phyloP scores from a whole-genome alignment of 2,888 invertebrate species.

The Melanostoma mellinum region DNA sequence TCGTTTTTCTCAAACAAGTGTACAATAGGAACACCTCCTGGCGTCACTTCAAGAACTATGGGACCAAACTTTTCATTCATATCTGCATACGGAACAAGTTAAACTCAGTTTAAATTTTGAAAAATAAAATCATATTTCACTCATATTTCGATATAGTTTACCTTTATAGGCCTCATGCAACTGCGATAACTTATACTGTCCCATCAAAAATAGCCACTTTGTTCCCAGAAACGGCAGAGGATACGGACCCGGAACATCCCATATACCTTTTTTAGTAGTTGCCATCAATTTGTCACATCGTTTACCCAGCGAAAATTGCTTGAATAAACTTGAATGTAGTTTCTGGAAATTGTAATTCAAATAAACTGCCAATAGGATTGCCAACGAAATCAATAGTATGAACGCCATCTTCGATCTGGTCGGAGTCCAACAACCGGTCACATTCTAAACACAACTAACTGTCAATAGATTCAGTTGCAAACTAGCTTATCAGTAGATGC shows the following conservation, averaged over 20 bases:
- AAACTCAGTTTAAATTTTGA: neutral
- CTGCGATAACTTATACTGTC: slow-evolving; percentile 87
- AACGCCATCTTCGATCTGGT: slow-evolving; percentile 77
- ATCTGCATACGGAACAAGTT: slow-evolving; percentile 81
- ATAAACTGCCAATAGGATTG: slow-evolving; percentile 79
- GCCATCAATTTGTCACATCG: slow-evolving; percentile 16
- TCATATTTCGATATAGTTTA: slow-evolving; percentile 78
- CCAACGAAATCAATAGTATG: slow-evolving; percentile 79
- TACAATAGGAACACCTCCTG: slow-evolving; percentile 88
- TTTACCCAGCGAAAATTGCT: slow-evolving; percentile 41
- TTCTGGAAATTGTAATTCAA: slow-evolving; percentile 78
- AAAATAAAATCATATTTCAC: slow-evolving; percentile 1
- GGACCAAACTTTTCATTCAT: slow-evolving; percentile 89
- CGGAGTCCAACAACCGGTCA: slow-evolving; percentile 41
- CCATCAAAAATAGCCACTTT: slow-evolving; percentile 88
- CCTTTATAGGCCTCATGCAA: slow-evolving; percentile 91
- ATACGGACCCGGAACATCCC: slow-evolving; percentile 88
- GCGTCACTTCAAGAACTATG: slow-evolving; percentile 89
- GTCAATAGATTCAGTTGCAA: slow-evolving; percentile 20
- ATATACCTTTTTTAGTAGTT: slow-evolving; percentile 73
- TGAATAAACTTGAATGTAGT: slow-evolving; percentile 73
- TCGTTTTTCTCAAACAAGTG: slow-evolving; percentile 88
- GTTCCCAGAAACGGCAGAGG: slow-evolving; percentile 90
- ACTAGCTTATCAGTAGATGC: slow-evolving; percentile 41
- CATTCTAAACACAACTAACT: slow-evolving; percentile 45